Evolutionary conservation across 2,113 vertebrate species (phyloP).

Genomic region (Pteronura brasiliensis): DNA sequence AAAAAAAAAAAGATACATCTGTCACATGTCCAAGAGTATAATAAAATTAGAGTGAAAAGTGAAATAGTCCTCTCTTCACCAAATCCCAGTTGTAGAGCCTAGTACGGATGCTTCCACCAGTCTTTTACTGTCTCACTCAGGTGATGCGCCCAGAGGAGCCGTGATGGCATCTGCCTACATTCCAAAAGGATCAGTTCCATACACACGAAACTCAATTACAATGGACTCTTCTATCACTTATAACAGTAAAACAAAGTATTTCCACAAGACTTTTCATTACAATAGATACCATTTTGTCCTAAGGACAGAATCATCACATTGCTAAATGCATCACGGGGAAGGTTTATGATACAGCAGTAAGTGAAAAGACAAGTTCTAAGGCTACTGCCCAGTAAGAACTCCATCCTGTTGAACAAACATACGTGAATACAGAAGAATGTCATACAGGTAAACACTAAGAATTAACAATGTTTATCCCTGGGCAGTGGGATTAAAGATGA

Average conservation of each 20-base stretch:
- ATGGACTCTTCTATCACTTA: neutral
- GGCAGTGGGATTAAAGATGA: neutral
- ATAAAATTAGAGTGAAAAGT: neutral
- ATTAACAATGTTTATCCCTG: neutral
- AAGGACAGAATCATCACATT: neutral
- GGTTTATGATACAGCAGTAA: neutral
- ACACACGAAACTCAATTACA: neutral
- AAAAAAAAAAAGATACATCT: neutral
- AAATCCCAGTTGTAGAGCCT: neutral
- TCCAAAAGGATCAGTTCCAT: neutral
- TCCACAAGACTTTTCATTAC: neutral
- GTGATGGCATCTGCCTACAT: neutral
- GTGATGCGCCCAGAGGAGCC: neutral
- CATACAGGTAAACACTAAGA: neutral
- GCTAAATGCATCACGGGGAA: neutral
- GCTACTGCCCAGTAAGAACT: neutral
- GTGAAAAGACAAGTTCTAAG: neutral
- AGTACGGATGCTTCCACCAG: neutral
- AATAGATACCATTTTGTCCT: neutral
- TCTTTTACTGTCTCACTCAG: neutral
- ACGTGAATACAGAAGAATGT: neutral
- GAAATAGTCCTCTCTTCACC: neutral
- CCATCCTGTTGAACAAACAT: neutral
- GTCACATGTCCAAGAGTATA: neutral
- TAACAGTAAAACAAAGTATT: neutral